These are phyloP conservation scores for Engystomops pustulosus DNA, from an alignment of 2,113 vertebrate species.

Conservation along the genomic window DNA sequence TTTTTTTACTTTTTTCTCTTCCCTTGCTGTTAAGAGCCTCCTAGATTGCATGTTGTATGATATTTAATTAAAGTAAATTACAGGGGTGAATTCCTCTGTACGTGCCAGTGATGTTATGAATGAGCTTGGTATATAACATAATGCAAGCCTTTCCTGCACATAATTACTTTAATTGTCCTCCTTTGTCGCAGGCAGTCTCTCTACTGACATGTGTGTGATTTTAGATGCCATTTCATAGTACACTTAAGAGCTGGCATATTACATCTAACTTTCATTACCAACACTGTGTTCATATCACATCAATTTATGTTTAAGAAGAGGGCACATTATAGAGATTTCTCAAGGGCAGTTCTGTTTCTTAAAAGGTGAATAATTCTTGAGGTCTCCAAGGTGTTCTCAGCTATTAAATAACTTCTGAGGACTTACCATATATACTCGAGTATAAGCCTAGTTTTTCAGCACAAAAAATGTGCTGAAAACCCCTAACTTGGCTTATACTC, in stretches of 20 bases:
- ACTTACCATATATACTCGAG: no score
- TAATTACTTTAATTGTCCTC: neutral
- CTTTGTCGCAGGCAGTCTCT: neutral
- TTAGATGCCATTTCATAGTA: neutral
- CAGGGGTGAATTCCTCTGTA: no score
- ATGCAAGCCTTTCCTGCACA: neutral
- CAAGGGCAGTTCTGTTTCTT: no score
- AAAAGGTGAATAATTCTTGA: no score
- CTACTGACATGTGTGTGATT: neutral
- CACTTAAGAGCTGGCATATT: neutral
- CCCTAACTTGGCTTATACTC: no score
- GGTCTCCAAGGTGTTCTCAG: no score
- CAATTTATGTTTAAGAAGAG: neutral
- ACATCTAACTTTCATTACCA: neutral
- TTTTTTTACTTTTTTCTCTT: neutral
- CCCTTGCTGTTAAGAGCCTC: neutral
- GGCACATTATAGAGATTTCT: no score
- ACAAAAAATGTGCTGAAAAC: no score
- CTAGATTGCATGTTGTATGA: neutral
- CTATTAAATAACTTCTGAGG: no score
- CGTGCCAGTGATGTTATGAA: neutral
- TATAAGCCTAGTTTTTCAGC: no score
- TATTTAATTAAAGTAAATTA: neutral
- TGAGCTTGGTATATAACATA: neutral
- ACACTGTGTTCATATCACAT: neutral